Base-by-base conservation (phyloP, 2,888 invertebrate genomes). In the Mythimna impura region DNA sequence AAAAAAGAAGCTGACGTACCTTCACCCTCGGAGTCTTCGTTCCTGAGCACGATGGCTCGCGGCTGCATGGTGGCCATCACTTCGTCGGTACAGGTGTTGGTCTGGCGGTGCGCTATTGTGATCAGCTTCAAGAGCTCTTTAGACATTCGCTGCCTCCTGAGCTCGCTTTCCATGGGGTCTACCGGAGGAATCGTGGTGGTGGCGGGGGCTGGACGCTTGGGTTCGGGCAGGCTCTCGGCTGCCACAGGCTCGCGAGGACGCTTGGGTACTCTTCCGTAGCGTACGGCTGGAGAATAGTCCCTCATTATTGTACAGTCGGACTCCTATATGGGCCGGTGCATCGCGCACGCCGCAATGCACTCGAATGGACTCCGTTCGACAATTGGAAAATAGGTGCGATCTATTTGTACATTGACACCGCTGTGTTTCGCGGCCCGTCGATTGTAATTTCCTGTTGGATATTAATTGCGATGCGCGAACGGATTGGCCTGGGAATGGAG, bases 201-300 rank as follows among this genome's bases (percentile, higher is more conserved):
- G 34, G 66, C 66, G 22, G 69, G 47, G 34, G 82, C 34, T 22
- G 87, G 76, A 36, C 87, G 89, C 65, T 86, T 88, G 61, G 89
- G 80, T n/a, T 91, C 91, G 5, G 89, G 88, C 83, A 89, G 84
- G 72, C 76, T 86, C 43, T 94, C 92, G n/a, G 86, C 80, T 67
- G 80, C 85, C 14, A 85, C 79, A 3, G 87, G 79, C 93, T 99
- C 99, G 87, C 99, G 97, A 76, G 99, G 97, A 88, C 99, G 97
- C 95, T 99, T 99, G 82, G 99, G 99, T 87, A 99, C 99, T 84
- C 99, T 97, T 85, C 99, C 99, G 97, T 99, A 99, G 92, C 99
- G 97, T 83, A 99, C 99, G 91, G 99, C 99, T 99, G 96, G 61
- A 84, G 88, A 83, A 78, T 50, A 60, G 47, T 30, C 30, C 61